Evolutionary conservation across 1,140 invertebrate species (phyloP), one percentile per base, ranked within the genome.

Genomic region (Drosophila ficusphila): DNA sequence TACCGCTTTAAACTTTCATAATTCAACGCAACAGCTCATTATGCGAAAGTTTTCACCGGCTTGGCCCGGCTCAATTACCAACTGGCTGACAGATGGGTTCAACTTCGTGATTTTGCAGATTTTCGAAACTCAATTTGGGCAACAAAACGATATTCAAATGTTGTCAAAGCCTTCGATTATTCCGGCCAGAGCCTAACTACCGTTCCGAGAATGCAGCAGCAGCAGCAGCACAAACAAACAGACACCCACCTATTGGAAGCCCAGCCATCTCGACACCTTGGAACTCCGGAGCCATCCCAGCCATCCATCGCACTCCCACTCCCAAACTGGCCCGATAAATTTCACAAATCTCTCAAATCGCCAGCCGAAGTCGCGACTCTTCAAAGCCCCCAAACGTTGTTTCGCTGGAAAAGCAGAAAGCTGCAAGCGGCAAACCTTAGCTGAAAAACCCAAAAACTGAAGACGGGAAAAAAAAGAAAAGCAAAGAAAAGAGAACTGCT

Each of bases 281-380:
- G 51, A 25, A 27, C 23, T 18, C 33, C 31, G 25, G 34, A n/a
- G 38, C 31, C 48, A 12, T 12, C 1, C n/a, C 19, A 6, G 11
- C 19, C 39, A 47, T 25, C 41, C 53, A 34, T 47, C 52, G 56
- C 38, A 65, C 44, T 58, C 79, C 65, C 79, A 67, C 57, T 61
- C 76, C 73, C 73, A 69, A 69, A 86, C 81, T 83, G 73, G 79
- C 76, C 73, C 81, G 81, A 85, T 85, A 85, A 85, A 85, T 85
- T 85, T 86, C 81, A 76, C 81, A 85, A 85, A 85, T 85, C 81
- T 85, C 70, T 76, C 76, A 60, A 74, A 81, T 85, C 81, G 77
- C 74, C 38, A 67, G 68, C 58, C 61, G 54, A 54, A 74, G 73
- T 65, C 60, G 65, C 75, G 69, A 74, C 70, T 74, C 69, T 77